Base-by-base conservation (phyloP, 2,113 vertebrate species). In the Axis porcinus region DNA sequence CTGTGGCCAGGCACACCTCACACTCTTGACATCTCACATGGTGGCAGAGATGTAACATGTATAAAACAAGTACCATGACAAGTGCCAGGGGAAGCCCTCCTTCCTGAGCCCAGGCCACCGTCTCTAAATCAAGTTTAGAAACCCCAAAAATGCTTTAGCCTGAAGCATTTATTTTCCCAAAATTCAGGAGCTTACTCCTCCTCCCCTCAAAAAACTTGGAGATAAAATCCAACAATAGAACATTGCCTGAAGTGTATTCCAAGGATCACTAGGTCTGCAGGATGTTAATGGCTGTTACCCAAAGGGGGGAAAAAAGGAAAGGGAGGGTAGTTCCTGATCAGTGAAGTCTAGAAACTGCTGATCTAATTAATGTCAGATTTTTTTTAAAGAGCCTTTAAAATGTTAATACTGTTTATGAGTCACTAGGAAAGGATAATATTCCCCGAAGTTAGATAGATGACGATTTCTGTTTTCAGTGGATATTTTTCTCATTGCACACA, bases 351-450 rank as follows among this genome's bases (percentile, higher is more conserved):
- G 28, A 55, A 91, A 91, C 54, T 19, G 36, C 87, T 94, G 79
- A 74, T 30, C 83, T 76, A 91, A 89, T 67, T 60, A 58, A 21
- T 2, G 10, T 23, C 11, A n/a, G 70, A 62, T 86, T 64, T 79
- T 55, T 87, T 92, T 76, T 78, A 6, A 50, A 54, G 70, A 43
- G 43, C 30, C 60, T 33, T 86, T 62, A n/a, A 91, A 95, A 89
- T 79, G 83, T 76, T 60, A 45, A 28, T 19, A 43, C n/a, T 50
- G 5, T 1, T 60, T 15, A 55, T 92, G 78, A 88, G 60, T 86
- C 82, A 81, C 28, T 3, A 25, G 93, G 33, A 95, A 36, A 64
- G 70, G 25, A 19, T 4, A 43, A 2, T 60, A 21, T 57, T 78
- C 81, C 52, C 14, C 67, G 40, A 79, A 78, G 62, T 67, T 76